Evolutionary conservation across 2,888 invertebrate genomes (phyloP).

Genomic region (Archips crataeganus): DNA sequence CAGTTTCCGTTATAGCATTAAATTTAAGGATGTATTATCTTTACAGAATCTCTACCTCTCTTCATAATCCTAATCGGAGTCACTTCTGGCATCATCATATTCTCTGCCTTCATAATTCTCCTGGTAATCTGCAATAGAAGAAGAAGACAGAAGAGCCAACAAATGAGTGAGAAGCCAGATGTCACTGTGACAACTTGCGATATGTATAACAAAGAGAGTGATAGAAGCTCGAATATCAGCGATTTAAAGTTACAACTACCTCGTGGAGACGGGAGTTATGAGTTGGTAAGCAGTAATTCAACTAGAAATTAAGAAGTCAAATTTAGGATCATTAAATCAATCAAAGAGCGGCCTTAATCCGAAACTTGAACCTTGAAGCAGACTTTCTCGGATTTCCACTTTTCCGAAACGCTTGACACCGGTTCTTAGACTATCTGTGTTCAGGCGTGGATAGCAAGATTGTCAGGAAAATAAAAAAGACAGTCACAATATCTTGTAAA

Average conservation of each 20-base stretch:
- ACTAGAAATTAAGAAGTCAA: background rate
- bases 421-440: too few species aligned
- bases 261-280: slow-evolving; percentile 92
- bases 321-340: too few species aligned
- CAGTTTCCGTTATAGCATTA: background rate
- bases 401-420: too few species aligned
- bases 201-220: slow-evolving; percentile 89
- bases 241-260: slow-evolving; percentile 95
- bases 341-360: too few species aligned
- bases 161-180: slow-evolving; percentile 86
- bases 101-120: slow-evolving; percentile 93
- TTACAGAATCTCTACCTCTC: slow-evolving; percentile 90
- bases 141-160: slow-evolving; percentile 80
- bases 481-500: too few species aligned
- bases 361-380: too few species aligned
- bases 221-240: slow-evolving; percentile 96
- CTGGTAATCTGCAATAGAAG: slow-evolving; percentile 91
- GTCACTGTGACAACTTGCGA: slow-evolving; percentile 78
- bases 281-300: slow-evolving; percentile 83
- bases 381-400: too few species aligned
- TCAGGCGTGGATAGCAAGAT: too few species aligned
- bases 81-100: slow-evolving; percentile 92
- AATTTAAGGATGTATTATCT: slow-evolving; percentile 45
- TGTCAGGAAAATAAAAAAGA: too few species aligned
- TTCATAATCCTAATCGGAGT: slow-evolving; percentile 94